These are phyloP conservation scores for Megalops atlanticus DNA, from an alignment of 2,113 vertebrate species.

Conservation along the genomic window DNA sequence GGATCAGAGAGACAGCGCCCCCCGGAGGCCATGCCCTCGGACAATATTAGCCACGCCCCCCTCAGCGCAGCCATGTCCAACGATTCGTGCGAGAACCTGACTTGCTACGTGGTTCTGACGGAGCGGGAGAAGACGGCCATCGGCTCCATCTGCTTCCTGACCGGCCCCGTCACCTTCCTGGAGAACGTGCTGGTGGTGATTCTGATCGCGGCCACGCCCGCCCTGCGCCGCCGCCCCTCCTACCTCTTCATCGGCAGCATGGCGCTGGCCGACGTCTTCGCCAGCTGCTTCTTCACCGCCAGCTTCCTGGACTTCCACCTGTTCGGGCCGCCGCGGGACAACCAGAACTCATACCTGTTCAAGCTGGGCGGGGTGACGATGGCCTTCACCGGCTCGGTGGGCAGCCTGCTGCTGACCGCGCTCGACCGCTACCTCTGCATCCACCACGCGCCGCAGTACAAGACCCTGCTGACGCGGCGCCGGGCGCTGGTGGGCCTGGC, in stretches of 20 bases:
- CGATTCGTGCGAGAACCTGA: conserved; percentile 53
- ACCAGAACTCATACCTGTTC: conserved; percentile 74
- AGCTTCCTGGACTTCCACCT: conserved; percentile 89
- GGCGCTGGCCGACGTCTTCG: conserved; percentile 83
- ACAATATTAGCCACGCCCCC: not conserved
- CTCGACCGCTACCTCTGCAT: conserved; percentile 90
- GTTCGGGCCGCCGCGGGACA: conserved; percentile 43
- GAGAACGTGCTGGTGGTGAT: conserved; percentile 81
- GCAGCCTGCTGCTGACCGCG: conserved; percentile 88
- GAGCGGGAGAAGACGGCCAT: conserved; percentile 66
- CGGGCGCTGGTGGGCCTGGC: conserved; percentile 73
- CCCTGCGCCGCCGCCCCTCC: conserved; percentile 78
- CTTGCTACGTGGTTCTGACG: conserved; percentile 81
- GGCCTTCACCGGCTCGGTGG: conserved; percentile 84
- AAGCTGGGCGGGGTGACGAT: conserved; percentile 87
- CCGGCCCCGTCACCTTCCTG: conserved; percentile 79
- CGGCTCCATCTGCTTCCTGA: conserved; percentile 72
- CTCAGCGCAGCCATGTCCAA: not conserved
- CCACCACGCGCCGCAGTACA: conserved; percentile 75
- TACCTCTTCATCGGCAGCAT: conserved; percentile 88
- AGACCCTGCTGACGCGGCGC: conserved; percentile 75
- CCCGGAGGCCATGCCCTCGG: conserved; percentile 7
- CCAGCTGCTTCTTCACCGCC: conserved; percentile 81
- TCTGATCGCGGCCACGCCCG: conserved; percentile 72
- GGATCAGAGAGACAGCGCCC: no score